These are phyloP conservation scores for Aplysina aerophoba DNA, from an alignment of 37 sponge, comb jelly and placozoan species.

Conservation along the genomic window DNA sequence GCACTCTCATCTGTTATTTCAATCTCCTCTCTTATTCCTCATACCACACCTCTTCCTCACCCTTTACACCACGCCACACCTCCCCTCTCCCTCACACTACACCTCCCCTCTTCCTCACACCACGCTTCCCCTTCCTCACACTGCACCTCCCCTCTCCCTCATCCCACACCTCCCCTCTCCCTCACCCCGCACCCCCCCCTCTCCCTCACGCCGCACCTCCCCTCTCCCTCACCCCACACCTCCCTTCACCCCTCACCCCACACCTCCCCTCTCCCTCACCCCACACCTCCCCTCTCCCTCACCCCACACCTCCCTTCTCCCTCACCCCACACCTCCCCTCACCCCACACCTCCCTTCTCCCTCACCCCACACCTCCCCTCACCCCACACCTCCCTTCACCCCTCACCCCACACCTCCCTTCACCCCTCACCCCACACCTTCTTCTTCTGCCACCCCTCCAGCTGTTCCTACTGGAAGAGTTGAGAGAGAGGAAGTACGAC, in stretches of 20 bases:
- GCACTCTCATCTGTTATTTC: not conserved
- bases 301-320: no score
- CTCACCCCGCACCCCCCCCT: not conserved
- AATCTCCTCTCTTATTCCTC: not conserved
- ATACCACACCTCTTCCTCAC: not conserved
- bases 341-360: no score
- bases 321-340: no score
- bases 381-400: not conserved
- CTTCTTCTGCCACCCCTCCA: slow-evolving; percentile 13
- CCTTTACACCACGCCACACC: no score
- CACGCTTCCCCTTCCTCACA: not conserved
- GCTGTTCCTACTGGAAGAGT: slow-evolving; percentile 95
- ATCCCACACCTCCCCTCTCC: not conserved
- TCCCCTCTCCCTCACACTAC: no score
- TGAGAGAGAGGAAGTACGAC: slow-evolving; percentile 96
- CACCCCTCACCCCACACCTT: not conserved
- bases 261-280: not conserved
- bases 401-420: not conserved
- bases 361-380: not conserved
- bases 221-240: not conserved
- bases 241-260: not conserved
- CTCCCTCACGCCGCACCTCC: not conserved
- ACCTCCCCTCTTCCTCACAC: no score
- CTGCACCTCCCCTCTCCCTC: slow-evolving; percentile 10
- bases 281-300: not conserved